Conservation (phyloP, 1,140 invertebrate genomes). For the Danaus melanippus region DNA sequence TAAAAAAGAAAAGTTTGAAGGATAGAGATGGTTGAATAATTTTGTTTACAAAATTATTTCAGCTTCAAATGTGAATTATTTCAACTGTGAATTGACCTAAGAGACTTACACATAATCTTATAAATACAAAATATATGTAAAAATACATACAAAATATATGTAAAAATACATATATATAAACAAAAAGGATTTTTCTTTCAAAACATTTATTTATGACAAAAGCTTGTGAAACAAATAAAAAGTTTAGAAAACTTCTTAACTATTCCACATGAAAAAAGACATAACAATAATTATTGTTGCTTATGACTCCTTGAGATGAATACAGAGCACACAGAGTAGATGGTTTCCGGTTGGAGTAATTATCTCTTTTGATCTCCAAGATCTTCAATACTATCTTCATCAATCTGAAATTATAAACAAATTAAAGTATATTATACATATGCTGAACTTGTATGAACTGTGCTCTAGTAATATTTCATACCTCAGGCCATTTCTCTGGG, state of each 20-base stretch:
- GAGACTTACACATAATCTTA: no score
- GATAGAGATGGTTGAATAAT: no score
- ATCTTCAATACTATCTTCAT: slow-evolving; percentile 81
- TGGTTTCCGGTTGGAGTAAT: slow-evolving; percentile 15
- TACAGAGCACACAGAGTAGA: slow-evolving; percentile 7
- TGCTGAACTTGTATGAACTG: no score
- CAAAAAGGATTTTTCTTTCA: no score
- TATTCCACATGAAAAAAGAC: slow-evolving; percentile 17
- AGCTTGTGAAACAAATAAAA: slow-evolving; percentile 35
- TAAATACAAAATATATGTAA: no score
- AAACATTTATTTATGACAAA: slow-evolving; percentile 27
- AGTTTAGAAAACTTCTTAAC: slow-evolving; percentile 14
- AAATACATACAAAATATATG: no score
- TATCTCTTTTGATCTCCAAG: slow-evolving; percentile 81
- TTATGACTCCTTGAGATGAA: not conserved
- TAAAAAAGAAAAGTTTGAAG: no score
- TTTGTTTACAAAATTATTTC: no score
- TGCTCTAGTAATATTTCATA: slow-evolving; percentile 42
- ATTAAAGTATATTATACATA: no score
- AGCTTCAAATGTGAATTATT: no score
- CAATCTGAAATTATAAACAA: slow-evolving; percentile 69
- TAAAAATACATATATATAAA: no score
- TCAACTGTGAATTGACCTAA: no score
- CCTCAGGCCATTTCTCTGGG: slow-evolving; percentile 97
- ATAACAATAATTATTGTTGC: slow-evolving; percentile 12